Percentiles rank a stretch among this genome's conserved stretches.
These are phyloP conservation scores for Calephelis nemesis DNA, from an alignment of 1,140 invertebrate species.

Conservation along the genomic window DNA sequence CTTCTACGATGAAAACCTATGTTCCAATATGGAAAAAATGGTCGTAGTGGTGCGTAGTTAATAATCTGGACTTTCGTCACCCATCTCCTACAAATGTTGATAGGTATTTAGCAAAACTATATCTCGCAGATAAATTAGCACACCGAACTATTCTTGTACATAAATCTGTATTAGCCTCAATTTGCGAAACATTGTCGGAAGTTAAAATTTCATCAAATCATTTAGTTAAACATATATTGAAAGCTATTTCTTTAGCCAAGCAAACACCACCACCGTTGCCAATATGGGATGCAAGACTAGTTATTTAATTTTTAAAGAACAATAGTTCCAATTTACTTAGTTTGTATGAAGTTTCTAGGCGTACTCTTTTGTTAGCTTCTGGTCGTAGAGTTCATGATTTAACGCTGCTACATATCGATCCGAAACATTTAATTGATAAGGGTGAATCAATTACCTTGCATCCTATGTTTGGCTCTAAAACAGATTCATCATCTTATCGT, in stretches of 20 bases:
- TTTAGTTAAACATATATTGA: constrained; percentile 37
- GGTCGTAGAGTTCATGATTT: constrained; percentile 55
- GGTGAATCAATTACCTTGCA: constrained; percentile 36
- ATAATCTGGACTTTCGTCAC: constrained; percentile 26
- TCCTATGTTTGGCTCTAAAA: constrained; percentile 55
- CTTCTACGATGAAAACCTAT: too few relatives aligned
- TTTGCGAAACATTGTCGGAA: constrained; percentile 38
- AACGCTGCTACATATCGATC: constrained; percentile 38
- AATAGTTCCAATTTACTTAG: constrained; percentile 14
- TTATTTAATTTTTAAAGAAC: constrained; percentile 34
- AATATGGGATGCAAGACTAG: constrained; percentile 33
- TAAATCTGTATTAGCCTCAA: constrained; percentile 44
- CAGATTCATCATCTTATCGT: constrained; percentile 37
- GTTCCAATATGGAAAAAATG: too few relatives aligned
- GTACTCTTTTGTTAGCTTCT: constrained; percentile 35
- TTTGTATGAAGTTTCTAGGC: constrained; percentile 25
- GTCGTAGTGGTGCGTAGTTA: constrained; percentile 24
- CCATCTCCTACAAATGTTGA: constrained; percentile 28
- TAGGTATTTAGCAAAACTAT: constrained; percentile 28
- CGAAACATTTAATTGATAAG: constrained; percentile 31
- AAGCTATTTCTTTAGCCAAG: constrained; percentile 33
- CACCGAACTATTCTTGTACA: constrained; percentile 47
- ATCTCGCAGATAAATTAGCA: constrained; percentile 20
- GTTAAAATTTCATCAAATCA: constrained; percentile 28
- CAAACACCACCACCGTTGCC: constrained; percentile 15